These are phyloP conservation scores for Toxonevra muliebris DNA, from an alignment of 2,888 invertebrate genomes.

Conservation along the genomic window DNA sequence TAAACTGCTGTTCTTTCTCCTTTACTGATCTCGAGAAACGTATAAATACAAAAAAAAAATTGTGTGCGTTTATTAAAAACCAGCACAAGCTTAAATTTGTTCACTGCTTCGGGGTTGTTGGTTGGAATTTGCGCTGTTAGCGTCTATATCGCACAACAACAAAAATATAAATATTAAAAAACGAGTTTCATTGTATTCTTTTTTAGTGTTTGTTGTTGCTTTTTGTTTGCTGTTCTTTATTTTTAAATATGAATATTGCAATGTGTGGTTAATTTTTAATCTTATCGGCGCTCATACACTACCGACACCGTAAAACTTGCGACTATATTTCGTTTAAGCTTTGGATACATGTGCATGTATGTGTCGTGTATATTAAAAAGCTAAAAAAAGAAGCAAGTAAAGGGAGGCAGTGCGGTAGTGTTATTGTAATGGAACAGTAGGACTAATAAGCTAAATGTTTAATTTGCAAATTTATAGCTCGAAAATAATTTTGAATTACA, in stretches of 20 bases:
- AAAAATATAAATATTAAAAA: slow-evolving; percentile 1
- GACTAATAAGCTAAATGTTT: background rate
- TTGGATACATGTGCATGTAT: background rate
- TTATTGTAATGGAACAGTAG: background rate
- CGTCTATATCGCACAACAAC: too few species aligned
- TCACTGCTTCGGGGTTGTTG: too few species aligned
- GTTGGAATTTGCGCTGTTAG: too few species aligned
- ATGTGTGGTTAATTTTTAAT: slow-evolving; percentile 17
- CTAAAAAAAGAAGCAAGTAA: background rate
- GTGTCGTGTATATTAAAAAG: background rate
- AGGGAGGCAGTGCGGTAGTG: background rate
- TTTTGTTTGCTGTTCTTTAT: background rate
- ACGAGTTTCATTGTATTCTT: slow-evolving; percentile 28
- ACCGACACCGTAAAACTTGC: too few species aligned
- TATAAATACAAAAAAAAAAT: too few species aligned
- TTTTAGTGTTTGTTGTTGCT: background rate
- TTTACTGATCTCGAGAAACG: too few species aligned
- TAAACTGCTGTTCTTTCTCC: slow-evolving; percentile 4
- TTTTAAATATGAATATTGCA: slow-evolving; percentile 2
- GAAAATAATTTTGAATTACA: too few species aligned
- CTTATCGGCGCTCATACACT: slow-evolving; percentile 9
- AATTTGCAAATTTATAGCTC: background rate
- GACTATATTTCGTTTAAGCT: too few species aligned
- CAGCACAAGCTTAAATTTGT: too few species aligned
- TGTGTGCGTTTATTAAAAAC: too few species aligned